Evolutionary conservation across 2,888 invertebrate species (phyloP).

Genomic region (Yponomeuta sedellus): DNA sequence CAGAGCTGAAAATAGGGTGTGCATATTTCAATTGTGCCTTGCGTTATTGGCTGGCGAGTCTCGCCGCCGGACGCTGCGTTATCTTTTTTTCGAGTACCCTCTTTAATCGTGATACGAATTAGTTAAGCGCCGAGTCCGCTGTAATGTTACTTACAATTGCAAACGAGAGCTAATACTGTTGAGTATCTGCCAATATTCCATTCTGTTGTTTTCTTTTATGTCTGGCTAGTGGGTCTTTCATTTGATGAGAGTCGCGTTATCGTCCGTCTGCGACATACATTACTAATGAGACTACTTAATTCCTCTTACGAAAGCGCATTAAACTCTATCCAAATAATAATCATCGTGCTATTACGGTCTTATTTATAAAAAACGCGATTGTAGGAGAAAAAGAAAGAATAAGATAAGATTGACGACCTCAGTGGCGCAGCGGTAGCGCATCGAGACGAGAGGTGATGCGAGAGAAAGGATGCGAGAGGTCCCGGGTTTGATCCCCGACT

Average conservation of each 20-base stretch:
- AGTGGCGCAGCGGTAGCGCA: too few species aligned
- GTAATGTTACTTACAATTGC: slow-evolving; percentile 64
- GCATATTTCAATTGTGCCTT: slow-evolving; percentile 46
- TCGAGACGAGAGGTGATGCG: too few species aligned
- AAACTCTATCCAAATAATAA: not conserved
- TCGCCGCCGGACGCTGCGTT: slow-evolving; percentile 34
- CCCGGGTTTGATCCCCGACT: too few species aligned
- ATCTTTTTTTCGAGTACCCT: slow-evolving; percentile 42
- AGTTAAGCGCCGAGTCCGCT: slow-evolving; percentile 54
- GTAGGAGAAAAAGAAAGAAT: too few species aligned
- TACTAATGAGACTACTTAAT: not conserved
- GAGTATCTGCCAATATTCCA: slow-evolving; percentile 55
- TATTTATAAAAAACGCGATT: too few species aligned
- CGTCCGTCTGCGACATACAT: not conserved
- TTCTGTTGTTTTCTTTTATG: slow-evolving; percentile 44
- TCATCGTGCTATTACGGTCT: not conserved
- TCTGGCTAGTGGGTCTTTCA: slow-evolving; percentile 43
- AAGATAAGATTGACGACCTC: too few species aligned
- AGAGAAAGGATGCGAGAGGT: too few species aligned
- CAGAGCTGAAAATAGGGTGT: not conserved
- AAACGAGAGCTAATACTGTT: slow-evolving; percentile 50
- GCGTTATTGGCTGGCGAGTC: slow-evolving; percentile 45
- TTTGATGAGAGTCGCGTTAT: not conserved
- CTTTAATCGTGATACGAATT: slow-evolving; percentile 58
- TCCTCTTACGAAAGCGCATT: not conserved